Evolutionary conservation across 2,113 vertebrate genomes (phyloP), one percentile per base, ranked within the genome.

Genomic region (Heterotis niloticus): DNA sequence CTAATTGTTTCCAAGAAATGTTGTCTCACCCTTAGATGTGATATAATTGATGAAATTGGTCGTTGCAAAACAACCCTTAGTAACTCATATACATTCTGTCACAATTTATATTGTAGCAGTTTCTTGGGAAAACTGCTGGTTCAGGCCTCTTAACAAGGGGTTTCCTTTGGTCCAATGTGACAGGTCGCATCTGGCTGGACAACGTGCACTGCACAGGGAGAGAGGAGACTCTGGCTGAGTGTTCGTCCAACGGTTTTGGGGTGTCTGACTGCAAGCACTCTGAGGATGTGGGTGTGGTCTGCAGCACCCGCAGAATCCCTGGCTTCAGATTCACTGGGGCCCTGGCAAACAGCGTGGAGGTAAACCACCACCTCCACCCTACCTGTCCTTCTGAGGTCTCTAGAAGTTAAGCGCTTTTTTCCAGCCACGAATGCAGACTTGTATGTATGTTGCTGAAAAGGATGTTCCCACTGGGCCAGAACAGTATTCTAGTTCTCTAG

Each of bases 131-230:
- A 44, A 7, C 34, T 44, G 34, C 34, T 4, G 34, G 34, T 44
- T 7, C 7, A 44, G 34, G 7, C 2, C 34, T 44, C 34, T 44
- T 44, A 4, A 44, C 34, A 44, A 44, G 34, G 34, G 34, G 28
- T 76, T 70, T 60, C 75, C 71, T 60, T 57, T 10, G 73, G 76
- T 54, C 77, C 16, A 78, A 4, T 54, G 4, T 71, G 84, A 0
- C 85, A 98, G 96, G 97, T 54, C 92, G 54, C 4, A 98, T 99
- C 77, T 98, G 95, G 96, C 73, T 99, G 73, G 97, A 99, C 88
- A 99, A 99, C 0, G 84, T 98, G 77, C 89, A 96, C 90, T 99
- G 97, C 81, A 91, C 79, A 0, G 97, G 97, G 10, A 83, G 54
- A 7, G 97, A 99, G 88, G 85, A 83, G 2, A 94, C 92, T 3